phyloP scores from a whole-genome alignment of 1,140 invertebrate species.

The Camponotus floridanus region DNA sequence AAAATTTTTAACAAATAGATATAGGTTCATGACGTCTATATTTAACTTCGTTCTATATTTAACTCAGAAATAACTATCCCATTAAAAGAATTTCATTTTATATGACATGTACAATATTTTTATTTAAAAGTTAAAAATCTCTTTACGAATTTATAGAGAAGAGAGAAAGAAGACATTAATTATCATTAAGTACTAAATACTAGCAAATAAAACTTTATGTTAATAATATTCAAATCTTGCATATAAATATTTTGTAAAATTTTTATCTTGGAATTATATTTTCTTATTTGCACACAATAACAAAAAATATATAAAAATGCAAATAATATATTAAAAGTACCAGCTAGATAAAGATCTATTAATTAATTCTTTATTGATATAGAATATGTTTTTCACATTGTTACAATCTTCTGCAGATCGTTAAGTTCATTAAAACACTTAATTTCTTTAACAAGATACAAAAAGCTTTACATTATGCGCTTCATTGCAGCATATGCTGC shows the following conservation, averaged over 20 bases:
- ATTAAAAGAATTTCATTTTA: background rate
- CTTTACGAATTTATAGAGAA: background rate
- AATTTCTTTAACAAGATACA: slow-evolving; percentile 2
- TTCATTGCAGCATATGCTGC: background rate
- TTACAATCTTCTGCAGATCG: background rate
- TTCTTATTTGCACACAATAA: background rate
- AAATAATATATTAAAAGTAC: background rate
- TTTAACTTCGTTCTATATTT: background rate
- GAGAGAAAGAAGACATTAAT: background rate
- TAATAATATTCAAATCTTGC: background rate
- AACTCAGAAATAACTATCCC: background rate
- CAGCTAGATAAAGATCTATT: background rate
- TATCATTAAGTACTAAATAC: background rate
- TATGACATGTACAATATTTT: background rate
- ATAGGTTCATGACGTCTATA: background rate
- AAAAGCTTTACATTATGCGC: background rate
- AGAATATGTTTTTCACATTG: background rate
- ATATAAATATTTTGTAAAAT: background rate
- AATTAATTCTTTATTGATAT: background rate
- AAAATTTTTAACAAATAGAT: background rate
- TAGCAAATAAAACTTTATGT: slow-evolving; percentile 5
- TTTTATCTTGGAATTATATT: background rate
- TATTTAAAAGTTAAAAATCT: slow-evolving; percentile 4
- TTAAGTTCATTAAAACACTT: background rate
- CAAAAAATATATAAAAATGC: background rate